A percentile compares a stretch with the other conserved stretches of the same genome.
Evolutionary conservation across 2,797 vertebrate species (phyloP).

Genomic region (Cichlasoma orientale): DNA sequence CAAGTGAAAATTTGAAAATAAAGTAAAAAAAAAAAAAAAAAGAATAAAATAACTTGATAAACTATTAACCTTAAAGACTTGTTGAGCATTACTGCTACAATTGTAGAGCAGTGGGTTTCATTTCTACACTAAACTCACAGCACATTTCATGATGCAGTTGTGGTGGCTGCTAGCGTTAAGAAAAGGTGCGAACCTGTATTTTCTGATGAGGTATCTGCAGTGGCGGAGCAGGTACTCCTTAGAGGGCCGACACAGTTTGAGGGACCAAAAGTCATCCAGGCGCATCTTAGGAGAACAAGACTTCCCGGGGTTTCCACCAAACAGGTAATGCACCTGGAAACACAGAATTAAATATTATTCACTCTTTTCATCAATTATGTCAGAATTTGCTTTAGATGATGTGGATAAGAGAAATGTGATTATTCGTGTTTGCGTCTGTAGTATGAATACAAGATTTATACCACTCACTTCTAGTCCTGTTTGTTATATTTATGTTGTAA

Average conservation of each 20-base stretch:
- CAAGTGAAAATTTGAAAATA: too few species aligned
- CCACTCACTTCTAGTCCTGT: not conserved
- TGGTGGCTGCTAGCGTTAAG: not conserved
- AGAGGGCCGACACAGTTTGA: slow-evolving; percentile 97
- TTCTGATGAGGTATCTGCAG: slow-evolving; percentile 98
- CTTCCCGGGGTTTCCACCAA: slow-evolving; percentile 98
- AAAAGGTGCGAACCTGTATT: slow-evolving; percentile 87
- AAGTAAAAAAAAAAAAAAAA: too few species aligned
- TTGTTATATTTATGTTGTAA: not conserved
- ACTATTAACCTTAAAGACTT: not conserved
- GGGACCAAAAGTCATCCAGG: slow-evolving; percentile 98
- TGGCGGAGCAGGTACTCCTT: slow-evolving; percentile 97
- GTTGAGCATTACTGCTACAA: not conserved
- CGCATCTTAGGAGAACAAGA: slow-evolving; percentile 99
- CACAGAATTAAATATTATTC: not conserved
- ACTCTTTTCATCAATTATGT: too few species aligned
- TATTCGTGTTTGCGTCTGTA: not conserved
- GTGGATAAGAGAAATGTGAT: not conserved
- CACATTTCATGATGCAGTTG: not conserved
- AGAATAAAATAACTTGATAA: too few species aligned
- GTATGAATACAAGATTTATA: not conserved
- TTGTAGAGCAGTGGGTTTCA: not conserved
- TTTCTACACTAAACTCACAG: not conserved
- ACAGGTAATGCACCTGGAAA: slow-evolving; percentile 96
- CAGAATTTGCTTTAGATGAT: not conserved